Evolutionary conservation across 2,113 vertebrate species (phyloP), one percentile per base, ranked within the genome.

Genomic region (Tringa solitaria): DNA sequence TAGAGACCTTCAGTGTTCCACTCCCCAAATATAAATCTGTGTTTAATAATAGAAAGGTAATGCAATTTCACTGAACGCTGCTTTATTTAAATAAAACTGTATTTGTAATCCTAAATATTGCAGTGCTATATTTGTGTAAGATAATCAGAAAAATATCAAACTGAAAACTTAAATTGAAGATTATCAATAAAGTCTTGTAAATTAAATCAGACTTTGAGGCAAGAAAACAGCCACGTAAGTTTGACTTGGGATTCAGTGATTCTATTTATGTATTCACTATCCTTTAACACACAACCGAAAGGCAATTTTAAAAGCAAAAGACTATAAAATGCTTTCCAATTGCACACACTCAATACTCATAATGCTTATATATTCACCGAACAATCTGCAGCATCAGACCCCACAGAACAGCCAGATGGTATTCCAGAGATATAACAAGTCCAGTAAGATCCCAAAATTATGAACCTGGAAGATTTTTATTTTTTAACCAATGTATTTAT

Each of bases 11-110:
- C 95, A 59, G 32, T 59, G 80, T 82, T 92, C 50, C 43, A 57
- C 33, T 59, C 53, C 57, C 63, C 73, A 91, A 77, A 94, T 46
- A 96, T 89, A 92, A 96, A 89, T 95, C 91, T 90, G 28, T 18
- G 50, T 87, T 87, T 93, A 93, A 77, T 72, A 92, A 79, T 37
- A 73, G 65, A 76, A 95, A 82, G 35, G 90, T 75, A 92, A 79
- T 65, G 70, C 32, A 75, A 87, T 96, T 95, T 87, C 67, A 74
- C 51, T 54, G 61, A 79, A 84, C 84, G 69, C 60, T 56, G 16
- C 72, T 75, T 56, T 30, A 78, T 92, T 93, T 89, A 92, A 94
- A 95, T 72, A 91, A 91, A 76, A 54, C 22, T 69, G 8, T 27
- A 65, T 63, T 82, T 94, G 74, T 56, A 89, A 76, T 61, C 50